These are phyloP conservation scores for Agrilus biguttatus DNA, from an alignment of 2,888 invertebrate genomes.

Conservation along the genomic window DNA sequence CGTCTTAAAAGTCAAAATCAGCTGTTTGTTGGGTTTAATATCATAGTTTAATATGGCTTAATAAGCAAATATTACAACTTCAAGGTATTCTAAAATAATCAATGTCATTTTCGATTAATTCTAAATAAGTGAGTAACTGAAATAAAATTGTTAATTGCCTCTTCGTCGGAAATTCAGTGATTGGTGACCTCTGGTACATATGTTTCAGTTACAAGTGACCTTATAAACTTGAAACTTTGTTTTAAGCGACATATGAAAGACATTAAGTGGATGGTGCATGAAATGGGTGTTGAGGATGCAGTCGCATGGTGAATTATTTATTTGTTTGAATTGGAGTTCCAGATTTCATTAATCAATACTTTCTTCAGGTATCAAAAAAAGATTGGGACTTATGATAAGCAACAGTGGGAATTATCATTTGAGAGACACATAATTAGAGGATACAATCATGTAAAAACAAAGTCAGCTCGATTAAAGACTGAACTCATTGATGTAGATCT, in stretches of 20 bases:
- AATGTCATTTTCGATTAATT: no score
- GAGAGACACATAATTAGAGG: conserved; percentile 83
- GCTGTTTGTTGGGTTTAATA: no score
- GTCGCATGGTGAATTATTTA: background rate
- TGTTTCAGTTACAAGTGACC: no score
- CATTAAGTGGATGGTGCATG: background rate
- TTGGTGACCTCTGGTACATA: no score
- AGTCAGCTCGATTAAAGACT: conserved; percentile 68
- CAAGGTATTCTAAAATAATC: no score
- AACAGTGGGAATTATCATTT: conserved; percentile 92
- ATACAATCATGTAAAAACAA: conserved; percentile 64
- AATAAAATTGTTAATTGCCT: no score
- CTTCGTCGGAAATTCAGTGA: no score
- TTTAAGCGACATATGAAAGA: no score
- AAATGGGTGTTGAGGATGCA: background rate
- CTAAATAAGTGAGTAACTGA: no score
- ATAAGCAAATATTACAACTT: no score
- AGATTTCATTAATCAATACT: background rate
- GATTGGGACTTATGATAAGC: conserved; percentile 94
- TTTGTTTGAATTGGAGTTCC: background rate
- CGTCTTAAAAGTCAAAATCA: no score
- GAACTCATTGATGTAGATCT: conserved; percentile 93
- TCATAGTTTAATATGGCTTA: no score
- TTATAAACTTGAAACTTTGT: background rate
- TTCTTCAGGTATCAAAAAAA: conserved; percentile 77